Evolutionary conservation across 2,888 invertebrate species (phyloP).

Genomic region (Noctua fimbriata): DNA sequence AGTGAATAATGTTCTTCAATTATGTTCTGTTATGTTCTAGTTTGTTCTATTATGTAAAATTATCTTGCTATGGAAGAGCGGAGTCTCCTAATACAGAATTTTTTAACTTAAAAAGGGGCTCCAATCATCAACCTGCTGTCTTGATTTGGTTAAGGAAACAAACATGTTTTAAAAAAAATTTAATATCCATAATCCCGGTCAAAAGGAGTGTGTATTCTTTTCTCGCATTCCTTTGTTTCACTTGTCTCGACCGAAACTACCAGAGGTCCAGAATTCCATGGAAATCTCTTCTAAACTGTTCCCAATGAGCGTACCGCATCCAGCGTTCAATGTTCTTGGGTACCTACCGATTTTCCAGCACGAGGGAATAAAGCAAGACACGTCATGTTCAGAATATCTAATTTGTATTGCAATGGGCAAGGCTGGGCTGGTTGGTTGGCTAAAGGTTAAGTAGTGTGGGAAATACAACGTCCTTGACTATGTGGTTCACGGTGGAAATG

Average conservation of each 20-base stretch:
- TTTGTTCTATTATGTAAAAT: too few relatives aligned
- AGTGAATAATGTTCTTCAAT: too few relatives aligned
- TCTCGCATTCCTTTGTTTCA: not conserved
- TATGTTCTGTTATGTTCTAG: too few relatives aligned
- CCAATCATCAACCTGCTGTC: too few relatives aligned
- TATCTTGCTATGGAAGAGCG: too few relatives aligned
- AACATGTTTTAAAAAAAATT: too few relatives aligned
- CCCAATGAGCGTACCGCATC: conserved; percentile 8
- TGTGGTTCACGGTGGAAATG: conserved; percentile 54
- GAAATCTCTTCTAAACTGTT: not conserved
- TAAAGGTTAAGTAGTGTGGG: conserved; percentile 71
- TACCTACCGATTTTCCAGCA: conserved; percentile 30
- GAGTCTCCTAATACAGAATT: too few relatives aligned
- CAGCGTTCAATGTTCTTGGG: conserved; percentile 25
- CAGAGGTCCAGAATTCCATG: not conserved
- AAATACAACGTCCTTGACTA: conserved; percentile 66
- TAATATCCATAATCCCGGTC: not conserved
- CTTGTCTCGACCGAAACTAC: not conserved
- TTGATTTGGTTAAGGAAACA: too few relatives aligned
- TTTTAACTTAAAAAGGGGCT: too few relatives aligned
- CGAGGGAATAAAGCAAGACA: conserved; percentile 42
- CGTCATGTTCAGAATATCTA: conserved; percentile 61
- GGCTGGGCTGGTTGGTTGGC: conserved; percentile 50
- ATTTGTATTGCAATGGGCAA: conserved; percentile 67
- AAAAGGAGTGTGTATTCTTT: not conserved